Percentiles rank a stretch among this genome's conserved stretches.
phyloP scores from a whole-genome alignment of 2,888 invertebrate genomes.

The Lucinisca nassula region DNA sequence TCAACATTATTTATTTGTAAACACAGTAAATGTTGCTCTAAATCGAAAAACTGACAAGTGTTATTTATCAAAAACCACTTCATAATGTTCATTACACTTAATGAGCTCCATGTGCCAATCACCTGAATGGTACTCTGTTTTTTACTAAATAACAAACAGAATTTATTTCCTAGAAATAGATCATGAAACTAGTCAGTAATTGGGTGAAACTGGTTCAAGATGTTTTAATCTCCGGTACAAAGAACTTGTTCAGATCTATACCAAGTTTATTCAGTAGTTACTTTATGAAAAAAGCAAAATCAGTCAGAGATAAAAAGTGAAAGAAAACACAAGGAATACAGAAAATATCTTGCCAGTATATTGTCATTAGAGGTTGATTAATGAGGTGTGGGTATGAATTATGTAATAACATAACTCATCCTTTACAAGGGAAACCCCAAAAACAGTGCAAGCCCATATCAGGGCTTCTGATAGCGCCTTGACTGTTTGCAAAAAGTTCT shows the following conservation, averaged over 20 bases:
- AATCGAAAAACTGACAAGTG: not conserved
- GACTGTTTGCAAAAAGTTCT: no score
- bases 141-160: not conserved
- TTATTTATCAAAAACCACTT: not conserved
- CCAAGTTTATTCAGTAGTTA: not conserved
- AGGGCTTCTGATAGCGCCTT: no score
- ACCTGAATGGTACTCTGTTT: not conserved
- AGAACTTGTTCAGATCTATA: no score
- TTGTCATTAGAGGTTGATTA: not conserved
- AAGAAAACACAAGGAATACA: not conserved
- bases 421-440: no score
- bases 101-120: not conserved
- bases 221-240: not conserved
- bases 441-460: no score
- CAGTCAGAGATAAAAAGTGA: no score
- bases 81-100: not conserved
- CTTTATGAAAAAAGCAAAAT: not conserved
- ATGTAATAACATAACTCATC: no score
- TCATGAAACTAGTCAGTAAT: slow-evolving; percentile 3
- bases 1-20: not conserved
- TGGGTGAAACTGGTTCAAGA: not conserved
- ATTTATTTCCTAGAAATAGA: not conserved
- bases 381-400: not conserved
- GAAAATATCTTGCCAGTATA: not conserved
- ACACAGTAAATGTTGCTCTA: not conserved